A percentile compares a stretch with the other conserved stretches of the same genome.
Conservation (phyloP, 1,140 invertebrate species). For the Procambarus clarkii region DNA sequence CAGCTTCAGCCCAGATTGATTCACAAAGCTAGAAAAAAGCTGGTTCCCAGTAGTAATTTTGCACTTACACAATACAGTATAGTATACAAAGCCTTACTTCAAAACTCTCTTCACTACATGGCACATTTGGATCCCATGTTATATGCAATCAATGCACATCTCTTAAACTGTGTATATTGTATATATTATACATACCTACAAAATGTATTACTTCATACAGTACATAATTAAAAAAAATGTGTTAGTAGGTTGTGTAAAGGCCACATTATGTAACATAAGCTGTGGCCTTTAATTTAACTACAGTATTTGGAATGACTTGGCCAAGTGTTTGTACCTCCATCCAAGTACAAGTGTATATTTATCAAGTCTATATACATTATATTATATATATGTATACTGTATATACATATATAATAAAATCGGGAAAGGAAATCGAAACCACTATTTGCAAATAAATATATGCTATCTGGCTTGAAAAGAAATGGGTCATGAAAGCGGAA, state of each 20-base stretch:
- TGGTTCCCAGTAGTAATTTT: background rate
- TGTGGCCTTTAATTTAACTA: background rate
- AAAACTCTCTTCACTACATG: background rate
- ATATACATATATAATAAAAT: background rate
- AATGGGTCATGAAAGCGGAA: background rate
- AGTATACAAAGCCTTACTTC: background rate
- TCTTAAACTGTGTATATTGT: background rate
- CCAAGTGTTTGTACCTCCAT: background rate
- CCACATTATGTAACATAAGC: background rate
- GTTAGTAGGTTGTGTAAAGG: background rate
- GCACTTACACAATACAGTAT: background rate
- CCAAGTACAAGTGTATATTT: background rate
- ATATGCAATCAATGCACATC: background rate
- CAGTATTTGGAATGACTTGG: background rate
- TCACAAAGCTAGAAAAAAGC: background rate
- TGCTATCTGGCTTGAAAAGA: background rate
- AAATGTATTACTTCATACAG: background rate
- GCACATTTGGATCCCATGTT: background rate
- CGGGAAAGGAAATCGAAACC: background rate
- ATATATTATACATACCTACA: background rate
- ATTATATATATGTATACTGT: too few species aligned
- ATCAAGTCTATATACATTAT: too few species aligned
- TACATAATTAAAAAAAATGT: background rate
- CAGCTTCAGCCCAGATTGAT: background rate
- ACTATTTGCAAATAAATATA: background rate